phyloP scores from a whole-genome alignment of 2,888 invertebrate species.

The Dromius quadrimaculatus region DNA sequence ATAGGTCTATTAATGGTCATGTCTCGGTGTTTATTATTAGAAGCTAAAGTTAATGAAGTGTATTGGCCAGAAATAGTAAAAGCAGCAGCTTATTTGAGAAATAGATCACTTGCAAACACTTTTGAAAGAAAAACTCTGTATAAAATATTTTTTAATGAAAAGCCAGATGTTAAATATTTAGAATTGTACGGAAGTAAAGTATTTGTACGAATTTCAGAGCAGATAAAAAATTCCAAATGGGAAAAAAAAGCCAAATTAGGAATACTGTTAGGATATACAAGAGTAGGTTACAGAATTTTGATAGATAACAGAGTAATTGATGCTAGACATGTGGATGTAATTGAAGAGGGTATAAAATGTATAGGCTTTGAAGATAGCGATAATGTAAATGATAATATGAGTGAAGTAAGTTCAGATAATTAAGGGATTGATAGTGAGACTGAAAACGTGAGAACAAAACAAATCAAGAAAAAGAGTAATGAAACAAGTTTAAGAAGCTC shows the following conservation, averaged over 20 bases:
- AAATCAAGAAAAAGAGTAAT: neutral
- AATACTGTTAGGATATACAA: constrained; percentile 33
- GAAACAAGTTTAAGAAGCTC: neutral
- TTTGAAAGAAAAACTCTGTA: constrained; percentile 52
- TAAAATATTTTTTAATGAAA: constrained; percentile 55
- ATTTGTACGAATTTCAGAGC: constrained; percentile 50
- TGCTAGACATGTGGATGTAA: constrained; percentile 45
- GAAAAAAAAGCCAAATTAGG: constrained; percentile 48
- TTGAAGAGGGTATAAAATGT: constrained; percentile 44
- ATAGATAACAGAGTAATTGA: constrained; percentile 45
- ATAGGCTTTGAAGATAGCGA: constrained; percentile 26
- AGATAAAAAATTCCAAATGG: constrained; percentile 45
- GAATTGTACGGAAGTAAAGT: constrained; percentile 45
- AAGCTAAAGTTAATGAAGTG: constrained; percentile 53
- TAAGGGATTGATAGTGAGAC: neutral
- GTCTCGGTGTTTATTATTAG: constrained; percentile 54
- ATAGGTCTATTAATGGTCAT: constrained; percentile 55
- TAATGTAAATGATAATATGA: neutral
- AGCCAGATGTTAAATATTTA: constrained; percentile 53
- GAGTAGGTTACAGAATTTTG: constrained; percentile 46
- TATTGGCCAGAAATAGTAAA: constrained; percentile 54
- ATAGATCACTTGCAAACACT: constrained; percentile 49
- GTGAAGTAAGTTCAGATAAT: neutral
- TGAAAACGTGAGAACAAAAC: neutral
- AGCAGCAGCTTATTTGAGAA: constrained; percentile 53